phyloP scores from a whole-genome alignment of 2,113 vertebrate species.

The Oceanodroma tethys region DNA sequence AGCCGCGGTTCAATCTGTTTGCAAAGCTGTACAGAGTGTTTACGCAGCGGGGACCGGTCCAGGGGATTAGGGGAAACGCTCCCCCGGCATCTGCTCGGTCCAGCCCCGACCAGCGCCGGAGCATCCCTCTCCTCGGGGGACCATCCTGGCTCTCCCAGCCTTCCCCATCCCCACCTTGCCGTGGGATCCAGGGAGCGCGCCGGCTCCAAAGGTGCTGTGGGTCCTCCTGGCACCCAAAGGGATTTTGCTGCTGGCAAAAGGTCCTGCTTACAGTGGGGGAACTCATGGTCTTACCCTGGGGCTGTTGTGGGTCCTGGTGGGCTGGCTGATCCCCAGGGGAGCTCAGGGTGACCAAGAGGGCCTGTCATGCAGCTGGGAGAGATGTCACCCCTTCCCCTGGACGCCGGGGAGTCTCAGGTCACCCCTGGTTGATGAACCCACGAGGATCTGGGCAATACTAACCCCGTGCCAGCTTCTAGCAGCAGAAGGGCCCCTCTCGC shows the following conservation, averaged over 20 bases:
- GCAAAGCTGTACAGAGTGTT: constrained; percentile 23
- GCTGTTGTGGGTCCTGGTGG: not conserved
- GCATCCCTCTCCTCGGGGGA: not conserved
- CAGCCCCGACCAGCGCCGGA: not conserved
- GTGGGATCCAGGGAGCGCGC: rapidly evolving
- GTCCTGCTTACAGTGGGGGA: not conserved
- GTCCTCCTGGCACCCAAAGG: not conserved
- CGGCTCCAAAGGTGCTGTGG: not conserved
- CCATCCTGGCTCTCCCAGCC: not conserved
- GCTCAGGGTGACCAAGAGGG: not conserved
- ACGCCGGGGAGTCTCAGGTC: not conserved
- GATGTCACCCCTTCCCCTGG: not conserved
- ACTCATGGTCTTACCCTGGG: not conserved
- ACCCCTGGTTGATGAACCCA: not conserved
- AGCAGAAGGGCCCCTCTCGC: not conserved
- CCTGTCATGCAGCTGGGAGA: not conserved
- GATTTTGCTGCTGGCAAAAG: not conserved
- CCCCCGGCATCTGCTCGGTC: not conserved
- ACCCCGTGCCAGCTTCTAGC: not conserved
- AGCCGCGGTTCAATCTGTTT: constrained; percentile 47
- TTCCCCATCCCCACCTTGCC: not conserved
- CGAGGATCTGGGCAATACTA: not conserved
- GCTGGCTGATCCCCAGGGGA: not conserved
- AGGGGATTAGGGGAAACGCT: not conserved
- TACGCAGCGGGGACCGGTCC: not conserved